phyloP scores from a whole-genome alignment of 2,113 vertebrate genomes.

The Pycnonotus jocosus region DNA sequence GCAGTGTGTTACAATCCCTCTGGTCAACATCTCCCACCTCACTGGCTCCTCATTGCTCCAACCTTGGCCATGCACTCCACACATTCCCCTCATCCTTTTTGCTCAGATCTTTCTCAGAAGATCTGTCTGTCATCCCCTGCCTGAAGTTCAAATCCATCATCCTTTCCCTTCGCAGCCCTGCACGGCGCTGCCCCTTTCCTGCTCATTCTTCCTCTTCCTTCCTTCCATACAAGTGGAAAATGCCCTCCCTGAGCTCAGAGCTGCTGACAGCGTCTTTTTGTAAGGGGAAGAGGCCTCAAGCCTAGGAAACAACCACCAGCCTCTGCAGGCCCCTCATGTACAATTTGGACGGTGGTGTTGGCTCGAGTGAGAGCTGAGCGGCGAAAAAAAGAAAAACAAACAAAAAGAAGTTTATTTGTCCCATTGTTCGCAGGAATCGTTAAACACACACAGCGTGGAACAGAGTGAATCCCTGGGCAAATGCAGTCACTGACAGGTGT shows the following conservation, averaged over 20 bases:
- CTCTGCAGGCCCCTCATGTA: conserved; percentile 18
- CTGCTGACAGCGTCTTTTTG: conserved; percentile 1
- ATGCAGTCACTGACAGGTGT: conserved; percentile 37
- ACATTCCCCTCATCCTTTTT: neutral
- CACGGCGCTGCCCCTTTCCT: conserved; percentile 14
- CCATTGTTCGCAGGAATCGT: conserved; percentile 3
- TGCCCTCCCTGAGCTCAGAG: neutral
- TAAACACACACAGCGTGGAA: neutral
- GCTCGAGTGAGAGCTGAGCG: neutral
- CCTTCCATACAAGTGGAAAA: conserved; percentile 44
- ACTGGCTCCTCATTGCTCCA: fast-evolving
- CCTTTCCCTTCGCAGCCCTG: neutral
- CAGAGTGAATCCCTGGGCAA: conserved; percentile 25
- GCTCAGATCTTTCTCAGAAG: neutral
- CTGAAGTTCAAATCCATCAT: conserved; percentile 16
- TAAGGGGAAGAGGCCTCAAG: neutral
- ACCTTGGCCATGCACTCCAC: fast-evolving
- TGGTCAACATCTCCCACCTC: neutral
- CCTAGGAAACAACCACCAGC: conserved; percentile 31
- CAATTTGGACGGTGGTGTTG: conserved; percentile 13
- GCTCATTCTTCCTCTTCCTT: conserved; percentile 61
- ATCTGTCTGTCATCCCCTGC: neutral
- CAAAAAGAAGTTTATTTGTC: neutral
- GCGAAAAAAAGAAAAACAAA: neutral
- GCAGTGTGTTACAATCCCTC: neutral